Base-by-base conservation (phyloP, 1,140 invertebrate genomes). In the Drosophila nigrodunni region DNA sequence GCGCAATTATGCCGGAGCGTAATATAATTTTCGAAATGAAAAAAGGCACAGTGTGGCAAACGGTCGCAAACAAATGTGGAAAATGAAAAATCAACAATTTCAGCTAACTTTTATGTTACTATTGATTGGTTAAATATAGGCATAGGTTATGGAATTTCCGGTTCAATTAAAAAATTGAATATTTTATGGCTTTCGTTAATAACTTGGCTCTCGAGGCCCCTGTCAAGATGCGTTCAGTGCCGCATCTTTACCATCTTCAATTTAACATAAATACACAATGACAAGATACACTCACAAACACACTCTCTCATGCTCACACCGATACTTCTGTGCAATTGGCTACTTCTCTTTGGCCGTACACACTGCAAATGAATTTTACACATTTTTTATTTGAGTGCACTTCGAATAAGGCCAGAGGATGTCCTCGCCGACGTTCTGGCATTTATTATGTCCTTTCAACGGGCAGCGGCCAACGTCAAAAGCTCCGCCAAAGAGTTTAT, bases 371-470 rank as follows among this genome's bases (percentile, higher is more conserved):
- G 60, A 67, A 77, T 82, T 72, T 69, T 73, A 67, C 55, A 50
- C 67, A 67, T 78, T 82, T 80, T 74, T 81, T 71, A 79, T 70
- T 71, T 67, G 62, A 78, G 57, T 59, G 54, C 67, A 43, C 44
- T 59, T 55, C 46, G 34, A 37, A 41, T 59, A 60, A 41, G 34
- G 57, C 60, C 11, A 57, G 66, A 52, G 50, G 50, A 60, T 61
- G 41, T 62, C 57, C 66, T 35, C 49, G 30, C 46, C 30, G 50
- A 54, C 50, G 60, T 62, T 69, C 64, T 47, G 60, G 80, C 70
- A 88, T 88, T 89, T 89, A 88, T 88, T 88, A 88, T 89, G 83
- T 88, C 80, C 83, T 89, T 83, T 88, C 85, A 80, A 50, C 80
- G 58, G 73, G 41, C 65, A 54, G 47, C 25, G 44, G 74, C 39